These are phyloP conservation scores for Cerastis leucographa DNA, from an alignment of 2,888 invertebrate genomes.

Conservation along the genomic window DNA sequence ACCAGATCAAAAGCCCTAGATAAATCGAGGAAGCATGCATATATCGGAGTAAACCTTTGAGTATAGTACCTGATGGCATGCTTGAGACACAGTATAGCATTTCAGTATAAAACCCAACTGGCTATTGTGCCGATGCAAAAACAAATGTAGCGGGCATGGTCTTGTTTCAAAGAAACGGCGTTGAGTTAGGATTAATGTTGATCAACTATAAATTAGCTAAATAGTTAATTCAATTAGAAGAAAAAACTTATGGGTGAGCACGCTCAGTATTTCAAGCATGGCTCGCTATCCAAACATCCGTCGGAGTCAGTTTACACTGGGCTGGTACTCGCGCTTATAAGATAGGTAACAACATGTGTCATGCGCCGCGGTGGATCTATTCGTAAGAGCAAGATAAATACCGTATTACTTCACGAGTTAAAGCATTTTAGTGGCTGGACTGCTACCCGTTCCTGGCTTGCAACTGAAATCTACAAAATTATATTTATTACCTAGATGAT, in stretches of 20 bases:
- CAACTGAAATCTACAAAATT: too few species aligned
- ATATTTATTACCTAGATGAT: too few species aligned
- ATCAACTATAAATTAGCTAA: neutral
- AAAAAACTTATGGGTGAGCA: neutral
- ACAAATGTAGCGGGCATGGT: slow-evolving; percentile 34
- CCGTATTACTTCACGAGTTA: neutral
- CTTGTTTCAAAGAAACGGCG: slow-evolving; percentile 37
- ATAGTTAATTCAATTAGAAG: neutral
- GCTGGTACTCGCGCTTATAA: neutral
- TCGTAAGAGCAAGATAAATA: too few species aligned
- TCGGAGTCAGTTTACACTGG: neutral
- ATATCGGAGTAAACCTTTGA: too few species aligned
- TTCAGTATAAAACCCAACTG: too few species aligned
- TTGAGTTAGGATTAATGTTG: slow-evolving; percentile 1
- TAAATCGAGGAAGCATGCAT: too few species aligned
- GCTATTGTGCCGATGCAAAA: neutral
- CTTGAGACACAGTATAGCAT: too few species aligned
- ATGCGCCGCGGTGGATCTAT: neutral
- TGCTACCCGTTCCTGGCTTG: too few species aligned
- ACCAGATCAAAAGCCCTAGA: too few species aligned
- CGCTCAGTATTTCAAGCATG: neutral
- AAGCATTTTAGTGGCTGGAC: too few species aligned
- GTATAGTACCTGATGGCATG: too few species aligned
- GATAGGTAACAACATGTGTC: neutral
- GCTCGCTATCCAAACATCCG: neutral